A percentile compares a stretch with the other conserved stretches of the same genome.
phyloP scores from a whole-genome alignment of 2,888 invertebrate species.

The Microchrysa polita region DNA sequence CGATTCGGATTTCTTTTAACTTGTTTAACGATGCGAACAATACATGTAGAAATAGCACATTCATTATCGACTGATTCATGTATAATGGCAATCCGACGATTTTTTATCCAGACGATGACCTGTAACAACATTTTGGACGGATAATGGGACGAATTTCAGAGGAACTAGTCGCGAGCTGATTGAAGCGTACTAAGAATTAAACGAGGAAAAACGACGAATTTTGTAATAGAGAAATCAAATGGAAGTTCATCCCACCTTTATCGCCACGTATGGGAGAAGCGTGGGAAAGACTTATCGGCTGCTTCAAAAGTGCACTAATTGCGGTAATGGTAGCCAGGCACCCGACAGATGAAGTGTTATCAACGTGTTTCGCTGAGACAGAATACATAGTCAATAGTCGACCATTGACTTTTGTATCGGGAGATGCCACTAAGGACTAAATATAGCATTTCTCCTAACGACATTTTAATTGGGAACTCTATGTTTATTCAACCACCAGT shows the following conservation, averaged over 20 bases:
- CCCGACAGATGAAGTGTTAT: background rate
- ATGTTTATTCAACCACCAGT: no score
- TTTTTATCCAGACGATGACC: conserved; percentile 48
- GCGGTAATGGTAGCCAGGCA: background rate
- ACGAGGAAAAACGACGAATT: conserved; percentile 16
- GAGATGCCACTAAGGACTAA: no score
- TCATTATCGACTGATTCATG: conserved; percentile 46
- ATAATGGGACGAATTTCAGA: conserved; percentile 50
- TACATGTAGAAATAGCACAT: conserved; percentile 49
- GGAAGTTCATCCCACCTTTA: background rate
- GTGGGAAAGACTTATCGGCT: background rate
- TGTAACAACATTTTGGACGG: conserved; percentile 47
- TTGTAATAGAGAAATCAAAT: background rate
- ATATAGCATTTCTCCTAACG: no score
- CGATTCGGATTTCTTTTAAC: background rate
- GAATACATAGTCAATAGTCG: no score
- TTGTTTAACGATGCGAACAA: conserved; percentile 42
- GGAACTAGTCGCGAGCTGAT: conserved; percentile 46
- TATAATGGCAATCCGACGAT: conserved; percentile 48
- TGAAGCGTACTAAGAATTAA: conserved; percentile 46
- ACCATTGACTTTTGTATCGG: no score
- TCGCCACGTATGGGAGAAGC: background rate
- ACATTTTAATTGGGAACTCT: no score
- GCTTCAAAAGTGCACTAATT: background rate
- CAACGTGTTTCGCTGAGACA: no score